These are phyloP conservation scores for Metridium senile DNA, from an alignment of 92 coral and sea anemone genomes.

Conservation along the genomic window DNA sequence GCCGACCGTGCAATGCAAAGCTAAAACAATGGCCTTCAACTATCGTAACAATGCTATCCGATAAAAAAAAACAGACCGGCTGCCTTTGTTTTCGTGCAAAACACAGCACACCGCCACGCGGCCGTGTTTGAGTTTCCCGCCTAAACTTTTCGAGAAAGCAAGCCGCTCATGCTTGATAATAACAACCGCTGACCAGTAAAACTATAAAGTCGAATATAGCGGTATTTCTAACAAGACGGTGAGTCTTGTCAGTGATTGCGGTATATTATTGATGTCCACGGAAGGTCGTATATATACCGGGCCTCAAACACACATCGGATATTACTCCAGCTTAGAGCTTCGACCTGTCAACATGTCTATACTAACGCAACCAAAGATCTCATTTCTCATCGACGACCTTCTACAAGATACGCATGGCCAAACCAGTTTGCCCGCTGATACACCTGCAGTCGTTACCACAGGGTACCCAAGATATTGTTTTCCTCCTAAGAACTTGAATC, in stretches of 20 bases:
- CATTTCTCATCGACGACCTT: constrained; percentile 32
- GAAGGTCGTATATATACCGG: neutral
- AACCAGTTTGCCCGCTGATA: constrained; percentile 27
- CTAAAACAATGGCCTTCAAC: neutral
- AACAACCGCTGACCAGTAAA: neutral
- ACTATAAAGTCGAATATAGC: neutral
- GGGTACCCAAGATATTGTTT: constrained; percentile 33
- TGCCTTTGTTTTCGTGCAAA: neutral
- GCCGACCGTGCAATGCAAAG: neutral
- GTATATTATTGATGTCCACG: neutral
- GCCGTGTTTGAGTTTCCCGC: constrained; percentile 13
- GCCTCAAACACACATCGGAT: neutral
- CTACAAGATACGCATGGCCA: constrained; percentile 33
- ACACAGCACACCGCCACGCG: neutral
- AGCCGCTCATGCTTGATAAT: neutral
- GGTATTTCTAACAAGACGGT: constrained; percentile 1
- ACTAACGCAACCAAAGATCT: constrained; percentile 7
- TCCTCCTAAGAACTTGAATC: constrained; percentile 13
- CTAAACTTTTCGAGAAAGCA: neutral
- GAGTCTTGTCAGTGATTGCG: too few relatives aligned
- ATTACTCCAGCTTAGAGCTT: neutral
- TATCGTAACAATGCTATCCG: neutral
- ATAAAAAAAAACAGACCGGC: neutral
- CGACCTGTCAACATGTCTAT: constrained; percentile 3
- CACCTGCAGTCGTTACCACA: constrained; percentile 33